A percentile compares a stretch with the other conserved stretches of the same genome.
Conservation (phyloP, 1,140 invertebrate genomes). For the Zaprionus gabonicus region DNA sequence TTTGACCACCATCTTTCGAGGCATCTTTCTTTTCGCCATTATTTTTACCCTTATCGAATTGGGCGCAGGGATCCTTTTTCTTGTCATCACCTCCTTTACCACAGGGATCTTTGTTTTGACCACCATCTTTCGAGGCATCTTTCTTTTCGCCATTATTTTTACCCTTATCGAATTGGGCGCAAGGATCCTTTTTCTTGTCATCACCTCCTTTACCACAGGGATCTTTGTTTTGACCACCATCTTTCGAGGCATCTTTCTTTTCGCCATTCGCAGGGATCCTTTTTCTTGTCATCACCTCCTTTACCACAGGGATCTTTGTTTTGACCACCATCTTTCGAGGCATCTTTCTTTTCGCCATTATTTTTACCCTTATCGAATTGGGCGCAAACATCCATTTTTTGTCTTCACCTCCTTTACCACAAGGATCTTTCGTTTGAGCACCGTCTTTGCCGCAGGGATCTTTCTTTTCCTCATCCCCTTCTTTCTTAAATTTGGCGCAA, state of each 20-base stretch:
- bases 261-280: constrained; percentile 11
- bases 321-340: constrained; percentile 14
- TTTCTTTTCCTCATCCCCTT: constrained; percentile 20
- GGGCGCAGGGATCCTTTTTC: no score
- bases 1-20: neutral
- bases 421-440: no score
- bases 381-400: neutral
- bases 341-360: constrained; percentile 28
- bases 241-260: constrained; percentile 8
- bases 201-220: no score
- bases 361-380: constrained; percentile 7
- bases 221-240: neutral
- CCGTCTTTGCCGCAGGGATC: constrained; percentile 36
- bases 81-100: no score
- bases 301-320: neutral
- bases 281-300: constrained; percentile 9
- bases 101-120: no score
- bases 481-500: no score
- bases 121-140: neutral
- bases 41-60: neutral
- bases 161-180: no score
- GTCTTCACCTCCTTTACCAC: neutral
- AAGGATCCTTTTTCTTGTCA: no score
- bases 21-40: constrained; percentile 12
- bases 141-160: neutral